These are phyloP conservation scores for Montipora sp. DNA, from an alignment of 64 coral and sea anemone genomes.

Conservation along the genomic window DNA sequence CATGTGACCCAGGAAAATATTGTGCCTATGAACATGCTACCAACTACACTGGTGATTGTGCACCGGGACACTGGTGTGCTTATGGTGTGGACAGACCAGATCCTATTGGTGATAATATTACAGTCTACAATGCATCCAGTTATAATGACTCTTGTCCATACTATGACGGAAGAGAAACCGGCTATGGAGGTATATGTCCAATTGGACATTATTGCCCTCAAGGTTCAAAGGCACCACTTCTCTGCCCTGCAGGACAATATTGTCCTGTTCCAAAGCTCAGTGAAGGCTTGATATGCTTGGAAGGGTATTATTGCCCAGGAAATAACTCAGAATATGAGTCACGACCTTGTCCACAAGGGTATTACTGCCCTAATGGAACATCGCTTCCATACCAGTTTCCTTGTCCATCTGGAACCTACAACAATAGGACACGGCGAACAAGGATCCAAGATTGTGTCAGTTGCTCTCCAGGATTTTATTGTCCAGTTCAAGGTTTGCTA, in stretches of 20 bases:
- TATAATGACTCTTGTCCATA: constrained; percentile 77
- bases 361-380: constrained; percentile 90
- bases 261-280: constrained; percentile 78
- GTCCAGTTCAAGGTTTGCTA: constrained; percentile 82
- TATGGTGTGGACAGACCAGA: constrained; percentile 89
- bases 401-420: constrained; percentile 85
- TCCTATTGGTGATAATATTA: constrained; percentile 81
- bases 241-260: constrained; percentile 75
- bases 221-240: constrained; percentile 61
- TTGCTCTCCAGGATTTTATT: constrained; percentile 86
- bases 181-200: constrained; percentile 91
- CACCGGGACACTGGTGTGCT: constrained; percentile 88
- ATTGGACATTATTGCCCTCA: constrained; percentile 79
- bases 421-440: constrained; percentile 53
- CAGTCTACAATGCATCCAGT: constrained; percentile 13
- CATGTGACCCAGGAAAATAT: constrained; percentile 91
- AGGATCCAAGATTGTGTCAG: constrained; percentile 72
- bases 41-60: constrained; percentile 79
- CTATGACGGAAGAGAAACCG: constrained; percentile 92
- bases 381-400: constrained; percentile 60
- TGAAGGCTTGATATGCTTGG: constrained; percentile 64
- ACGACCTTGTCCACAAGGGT: constrained; percentile 79
- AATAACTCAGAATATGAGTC: constrained; percentile 81
- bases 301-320: constrained; percentile 89
- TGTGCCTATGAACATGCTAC: constrained; percentile 79